These are phyloP conservation scores for Malacoraja senta DNA, from an alignment of 2,797 vertebrate species.

Conservation along the genomic window DNA sequence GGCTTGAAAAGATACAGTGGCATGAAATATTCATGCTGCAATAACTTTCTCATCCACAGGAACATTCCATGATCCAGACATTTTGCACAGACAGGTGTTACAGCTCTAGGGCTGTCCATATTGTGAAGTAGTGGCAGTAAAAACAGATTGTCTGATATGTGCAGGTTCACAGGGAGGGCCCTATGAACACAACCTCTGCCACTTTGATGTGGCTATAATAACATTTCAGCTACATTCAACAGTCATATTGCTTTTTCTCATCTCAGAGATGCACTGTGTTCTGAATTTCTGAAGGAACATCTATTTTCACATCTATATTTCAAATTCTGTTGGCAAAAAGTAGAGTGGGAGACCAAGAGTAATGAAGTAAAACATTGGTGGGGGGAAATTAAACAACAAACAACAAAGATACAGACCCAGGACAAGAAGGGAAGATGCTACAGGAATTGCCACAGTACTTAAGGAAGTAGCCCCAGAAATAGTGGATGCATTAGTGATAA, in stretches of 20 bases:
- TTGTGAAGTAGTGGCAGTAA: background rate
- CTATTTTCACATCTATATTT: too few relatives aligned
- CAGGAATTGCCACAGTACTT: background rate
- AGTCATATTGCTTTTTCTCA: background rate
- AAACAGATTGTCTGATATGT: background rate
- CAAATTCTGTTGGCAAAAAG: background rate
- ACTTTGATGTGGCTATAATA: background rate
- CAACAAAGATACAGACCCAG: background rate
- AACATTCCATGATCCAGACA: constrained; percentile 10
- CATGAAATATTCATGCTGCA: constrained; percentile 2
- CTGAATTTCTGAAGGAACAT: background rate
- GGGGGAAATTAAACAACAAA: background rate
- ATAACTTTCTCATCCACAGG: background rate
- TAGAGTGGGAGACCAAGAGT: background rate
- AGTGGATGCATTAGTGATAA: too few relatives aligned
- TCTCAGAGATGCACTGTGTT: background rate
- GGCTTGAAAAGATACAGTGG: background rate
- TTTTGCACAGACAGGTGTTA: background rate
- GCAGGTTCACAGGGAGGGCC: background rate
- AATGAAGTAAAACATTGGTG: background rate
- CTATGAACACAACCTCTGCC: background rate
- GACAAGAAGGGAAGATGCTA: background rate
- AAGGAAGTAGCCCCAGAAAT: too few relatives aligned
- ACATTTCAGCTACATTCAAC: too few relatives aligned
- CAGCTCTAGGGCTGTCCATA: background rate